phyloP scores from a whole-genome alignment of 35 echinoderm and acorn worm genomes.

The Holothuria glaberrima region DNA sequence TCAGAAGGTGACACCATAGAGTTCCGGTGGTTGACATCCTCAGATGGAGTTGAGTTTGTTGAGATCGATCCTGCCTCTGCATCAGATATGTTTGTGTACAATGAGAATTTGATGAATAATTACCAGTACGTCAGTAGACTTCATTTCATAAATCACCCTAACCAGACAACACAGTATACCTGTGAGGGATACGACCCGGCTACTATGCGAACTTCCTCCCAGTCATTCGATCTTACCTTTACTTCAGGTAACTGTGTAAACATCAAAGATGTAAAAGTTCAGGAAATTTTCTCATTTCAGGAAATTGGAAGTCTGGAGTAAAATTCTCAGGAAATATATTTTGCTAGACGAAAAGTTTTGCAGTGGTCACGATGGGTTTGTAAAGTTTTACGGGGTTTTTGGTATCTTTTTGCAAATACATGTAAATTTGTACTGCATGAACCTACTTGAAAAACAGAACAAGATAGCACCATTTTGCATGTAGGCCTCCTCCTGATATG shows the following conservation, averaged over 20 bases:
- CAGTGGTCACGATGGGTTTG: too few relatives aligned
- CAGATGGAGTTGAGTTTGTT: not conserved
- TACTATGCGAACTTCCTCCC: conserved; percentile 24
- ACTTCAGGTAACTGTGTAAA: not conserved
- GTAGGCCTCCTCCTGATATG: too few relatives aligned
- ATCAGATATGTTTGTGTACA: not conserved
- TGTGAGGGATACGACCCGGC: conserved; percentile 22
- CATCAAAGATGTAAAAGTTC: too few relatives aligned
- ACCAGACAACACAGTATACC: not conserved
- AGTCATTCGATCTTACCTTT: conserved; percentile 3
- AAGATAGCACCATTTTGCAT: not conserved
- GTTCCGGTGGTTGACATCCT: not conserved
- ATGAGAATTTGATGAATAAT: not conserved
- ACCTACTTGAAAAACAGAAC: too few relatives aligned
- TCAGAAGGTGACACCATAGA: not conserved
- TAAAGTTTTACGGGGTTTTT: too few relatives aligned
- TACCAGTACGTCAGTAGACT: conserved; percentile 42
- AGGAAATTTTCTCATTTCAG: too few relatives aligned
- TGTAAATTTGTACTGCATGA: too few relatives aligned
- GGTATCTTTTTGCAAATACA: too few relatives aligned
- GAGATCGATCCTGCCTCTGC: conserved; percentile 7
- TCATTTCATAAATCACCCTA: conserved; percentile 7
- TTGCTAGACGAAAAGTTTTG: too few relatives aligned
- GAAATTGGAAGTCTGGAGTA: too few relatives aligned
- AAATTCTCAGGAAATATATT: too few relatives aligned